Base-by-base conservation (phyloP, 2,113 vertebrate species). In the Hydrochoerus hydrochaeris region DNA sequence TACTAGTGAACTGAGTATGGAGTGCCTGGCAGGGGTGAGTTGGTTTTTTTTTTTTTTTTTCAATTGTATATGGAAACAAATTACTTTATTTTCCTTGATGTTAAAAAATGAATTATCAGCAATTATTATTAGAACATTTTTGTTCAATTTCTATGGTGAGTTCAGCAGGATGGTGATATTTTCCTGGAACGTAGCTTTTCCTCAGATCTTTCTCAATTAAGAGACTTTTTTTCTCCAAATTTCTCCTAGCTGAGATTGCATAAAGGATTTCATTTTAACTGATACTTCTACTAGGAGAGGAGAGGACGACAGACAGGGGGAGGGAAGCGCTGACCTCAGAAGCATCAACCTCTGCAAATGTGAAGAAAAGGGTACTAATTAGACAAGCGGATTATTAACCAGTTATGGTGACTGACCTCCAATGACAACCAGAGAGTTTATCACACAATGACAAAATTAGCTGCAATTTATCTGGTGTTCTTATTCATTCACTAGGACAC, bases 131-230 rank as follows among this genome's bases (percentile, higher is more conserved):
- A 73, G 35, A 30, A 90, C 1, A 60, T 73, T 58, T 58, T 84
- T 73, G 2, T 63, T 38, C 22, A n/a, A 1, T 94, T 71, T 83
- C 67, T 83, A 67, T 92, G 90, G 30, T 63, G 20, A 90, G 75
- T 91, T 91, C 13, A 65, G 85, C 24, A 80, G 1, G 14, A 2
- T 75, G 20, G 49, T 52, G 67, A 41, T 67, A 49, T 75, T 84
- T 86, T 67, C 54, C 28, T 41, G 20, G 2, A 60, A 81, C 89
- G 75, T 0, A 84, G 3, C 11, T 57, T 69, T 60, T 30, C 41
- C 13, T 90, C 54, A 92, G 3, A 69, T 85, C 92, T 62, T 90
- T 93, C 60, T 95, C 57, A 88, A n/a, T 3, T 30, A 60, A 60
- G 16, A 60, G 60, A 17, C 5, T 1, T 30, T 32, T 32, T 69